Base-by-base conservation (phyloP, 2,888 invertebrate genomes). In the Nematopogon swammerdamellus region DNA sequence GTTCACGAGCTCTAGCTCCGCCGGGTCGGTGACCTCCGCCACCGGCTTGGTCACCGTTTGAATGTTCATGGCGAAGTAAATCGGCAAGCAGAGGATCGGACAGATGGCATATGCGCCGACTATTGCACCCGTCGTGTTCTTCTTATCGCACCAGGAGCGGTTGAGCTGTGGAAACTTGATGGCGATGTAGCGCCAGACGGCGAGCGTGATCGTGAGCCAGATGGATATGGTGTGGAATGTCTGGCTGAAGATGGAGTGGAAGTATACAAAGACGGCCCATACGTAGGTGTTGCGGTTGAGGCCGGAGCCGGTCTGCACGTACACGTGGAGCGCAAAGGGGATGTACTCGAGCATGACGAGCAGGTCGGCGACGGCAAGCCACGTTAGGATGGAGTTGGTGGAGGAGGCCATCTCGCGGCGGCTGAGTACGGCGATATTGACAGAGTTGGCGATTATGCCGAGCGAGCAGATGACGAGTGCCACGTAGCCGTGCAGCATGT, bases 281-380 rank as follows among this genome's bases (percentile, higher is more conserved):
- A 84, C 82, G 65, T 92, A 93, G 0, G 76, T 74, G 57, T 77
- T 72, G 19, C 67, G 63, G 54, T 79, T 76, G 19, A 75, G 65
- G 50, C 67, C 72, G 17, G 75, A 69, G 3, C 76, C 74, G 18
- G 80, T 75, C 46, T 85, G 81, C 18, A 91, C 82, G 62, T 89
- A 91, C 54, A 87, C 86, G 65, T 93, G 91, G 51, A 90, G 83
- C 1, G 92, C 88, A 64, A 92, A 92, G 0, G 96, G 95, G 53
- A 97, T 89, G 70, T 96, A 97, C 62, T 94, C 94, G 59, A 96
- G 81, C 89, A 97, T 96, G 36, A 96, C 95, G 18, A 95, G 81
- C 44, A 97, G 82, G 67, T 97, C 97, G 2, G 96, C 93, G 2
- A 96, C 89, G 0, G 97, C 96, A 10, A 94, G 79, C 3, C 91